These are phyloP conservation scores for Osmoderma eremita DNA, from an alignment of 2,888 invertebrate genomes.

Conservation along the genomic window DNA sequence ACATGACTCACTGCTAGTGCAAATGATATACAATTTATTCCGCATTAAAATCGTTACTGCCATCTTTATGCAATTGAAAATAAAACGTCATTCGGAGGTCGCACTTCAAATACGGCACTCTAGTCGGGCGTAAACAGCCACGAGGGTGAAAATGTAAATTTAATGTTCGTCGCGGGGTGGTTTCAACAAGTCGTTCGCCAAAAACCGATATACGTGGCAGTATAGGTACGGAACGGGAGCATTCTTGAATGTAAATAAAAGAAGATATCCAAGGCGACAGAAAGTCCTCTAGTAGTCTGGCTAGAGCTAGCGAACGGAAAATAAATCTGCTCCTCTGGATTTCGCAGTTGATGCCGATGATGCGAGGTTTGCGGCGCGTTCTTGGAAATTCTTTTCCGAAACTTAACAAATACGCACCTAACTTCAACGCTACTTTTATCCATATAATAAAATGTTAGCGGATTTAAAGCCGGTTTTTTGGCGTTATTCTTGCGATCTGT, in stretches of 20 bases:
- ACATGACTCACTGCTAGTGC: not conserved
- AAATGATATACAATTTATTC: not conserved
- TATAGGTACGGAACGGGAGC: slow-evolving; percentile 14
- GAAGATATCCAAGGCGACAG: slow-evolving; percentile 2
- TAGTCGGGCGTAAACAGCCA: slow-evolving; percentile 10
- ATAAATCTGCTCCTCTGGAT: slow-evolving; percentile 12
- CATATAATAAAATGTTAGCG: slow-evolving; percentile 26
- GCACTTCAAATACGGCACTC: not conserved
- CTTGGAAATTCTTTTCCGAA: slow-evolving; percentile 14
- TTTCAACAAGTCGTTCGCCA: slow-evolving; percentile 27
- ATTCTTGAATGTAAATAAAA: slow-evolving; percentile 27
- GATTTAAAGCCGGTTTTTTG: slow-evolving; percentile 1
- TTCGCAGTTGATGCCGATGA: not conserved
- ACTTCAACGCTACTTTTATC: slow-evolving; percentile 23
- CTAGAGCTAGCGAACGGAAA: slow-evolving; percentile 5
- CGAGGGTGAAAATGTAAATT: slow-evolving; percentile 18
- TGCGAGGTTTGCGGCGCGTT: not conserved
- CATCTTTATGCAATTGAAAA: slow-evolving; percentile 5
- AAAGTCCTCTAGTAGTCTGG: slow-evolving; percentile 8
- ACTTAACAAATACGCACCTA: slow-evolving; percentile 35
- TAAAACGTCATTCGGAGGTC: not conserved
- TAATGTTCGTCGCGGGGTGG: slow-evolving; percentile 12
- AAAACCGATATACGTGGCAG: slow-evolving; percentile 19
- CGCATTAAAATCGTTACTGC: not conserved
- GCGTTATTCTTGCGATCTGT: not conserved